Conservation (phyloP, 92 coral and sea anemone genomes). For the Paramuricea clavata region DNA sequence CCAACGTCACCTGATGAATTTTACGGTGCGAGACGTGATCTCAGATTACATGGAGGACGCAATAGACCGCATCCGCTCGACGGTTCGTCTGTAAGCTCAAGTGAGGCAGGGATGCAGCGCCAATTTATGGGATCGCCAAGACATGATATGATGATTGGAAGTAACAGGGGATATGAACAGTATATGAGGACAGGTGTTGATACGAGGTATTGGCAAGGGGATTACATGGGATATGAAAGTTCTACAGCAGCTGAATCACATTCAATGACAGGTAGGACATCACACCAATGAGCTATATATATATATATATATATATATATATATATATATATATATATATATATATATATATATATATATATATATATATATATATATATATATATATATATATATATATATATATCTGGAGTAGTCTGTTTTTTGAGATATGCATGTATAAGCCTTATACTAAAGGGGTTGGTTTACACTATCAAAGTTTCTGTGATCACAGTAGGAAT, state of each 20-base stretch:
- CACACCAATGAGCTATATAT: background rate
- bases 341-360: too few species aligned
- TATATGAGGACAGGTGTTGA: background rate
- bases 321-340: too few species aligned
- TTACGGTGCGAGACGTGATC: constrained; percentile 26
- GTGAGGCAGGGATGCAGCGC: background rate
- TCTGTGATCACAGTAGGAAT: too few species aligned
- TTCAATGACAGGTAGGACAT: constrained; percentile 8
- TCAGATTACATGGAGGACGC: background rate
- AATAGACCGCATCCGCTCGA: constrained; percentile 1
- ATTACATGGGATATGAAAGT: background rate
- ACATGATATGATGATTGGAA: background rate
- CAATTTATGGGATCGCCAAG: constrained; percentile 6
- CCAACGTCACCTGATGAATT: background rate
- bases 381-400: too few species aligned
- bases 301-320: too few species aligned
- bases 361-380: too few species aligned
- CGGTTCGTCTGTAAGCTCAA: constrained; percentile 12
- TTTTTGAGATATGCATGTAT: too few species aligned
- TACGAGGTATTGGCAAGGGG: constrained; percentile 9
- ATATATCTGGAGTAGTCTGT: too few species aligned
- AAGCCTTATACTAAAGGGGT: too few species aligned
- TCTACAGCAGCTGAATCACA: constrained; percentile 10
- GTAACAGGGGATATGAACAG: background rate
- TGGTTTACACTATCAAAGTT: too few species aligned